phyloP scores from a whole-genome alignment of 2,113 vertebrate species.

The Panthera tigris region DNA sequence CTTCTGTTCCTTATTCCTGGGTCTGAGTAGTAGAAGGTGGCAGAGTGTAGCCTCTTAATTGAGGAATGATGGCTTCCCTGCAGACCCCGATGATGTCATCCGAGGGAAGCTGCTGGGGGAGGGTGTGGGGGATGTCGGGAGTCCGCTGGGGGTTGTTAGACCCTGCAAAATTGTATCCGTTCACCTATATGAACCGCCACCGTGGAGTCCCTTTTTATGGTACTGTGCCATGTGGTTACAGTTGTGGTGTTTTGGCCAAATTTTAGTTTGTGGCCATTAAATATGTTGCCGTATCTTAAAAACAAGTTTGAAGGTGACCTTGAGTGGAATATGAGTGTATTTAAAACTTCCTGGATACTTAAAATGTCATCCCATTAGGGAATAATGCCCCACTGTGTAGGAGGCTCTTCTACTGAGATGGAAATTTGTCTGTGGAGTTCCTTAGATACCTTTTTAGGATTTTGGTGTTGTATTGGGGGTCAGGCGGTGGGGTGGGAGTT shows the following conservation, averaged over 20 bases:
- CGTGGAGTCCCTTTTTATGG: background rate
- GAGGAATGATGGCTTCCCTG: background rate
- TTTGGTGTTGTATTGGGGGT: background rate
- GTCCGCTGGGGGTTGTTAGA: background rate
- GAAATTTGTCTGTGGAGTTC: background rate
- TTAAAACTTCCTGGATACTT: background rate
- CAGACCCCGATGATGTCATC: background rate
- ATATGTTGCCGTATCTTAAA: background rate
- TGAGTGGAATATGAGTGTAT: background rate
- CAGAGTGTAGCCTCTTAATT: background rate
- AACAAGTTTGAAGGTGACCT: constrained; percentile 64
- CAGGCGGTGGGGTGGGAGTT: background rate
- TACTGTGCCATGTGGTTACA: background rate
- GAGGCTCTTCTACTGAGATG: background rate
- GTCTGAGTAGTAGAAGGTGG: background rate
- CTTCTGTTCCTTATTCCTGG: background rate
- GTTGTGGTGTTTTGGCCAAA: background rate
- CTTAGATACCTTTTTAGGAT: background rate
- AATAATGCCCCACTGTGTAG: background rate
- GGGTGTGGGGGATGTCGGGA: background rate
- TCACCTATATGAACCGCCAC: background rate
- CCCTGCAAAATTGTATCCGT: background rate
- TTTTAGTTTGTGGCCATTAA: background rate
- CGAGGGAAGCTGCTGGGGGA: background rate
- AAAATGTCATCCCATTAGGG: background rate